phyloP scores from a whole-genome alignment of 2,797 vertebrate genomes.

The Erethizon dorsatum region DNA sequence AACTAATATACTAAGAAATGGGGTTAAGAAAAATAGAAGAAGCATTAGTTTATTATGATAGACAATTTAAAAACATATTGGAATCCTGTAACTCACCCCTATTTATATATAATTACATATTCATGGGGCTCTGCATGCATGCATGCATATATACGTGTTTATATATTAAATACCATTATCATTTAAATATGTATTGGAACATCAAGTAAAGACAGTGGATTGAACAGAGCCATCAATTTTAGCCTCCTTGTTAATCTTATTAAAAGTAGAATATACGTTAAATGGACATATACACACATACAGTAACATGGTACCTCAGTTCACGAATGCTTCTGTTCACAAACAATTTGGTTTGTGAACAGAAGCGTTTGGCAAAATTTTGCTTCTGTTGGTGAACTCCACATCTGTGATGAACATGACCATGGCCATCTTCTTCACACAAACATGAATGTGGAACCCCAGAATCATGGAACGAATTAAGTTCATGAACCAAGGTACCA shows the following conservation, averaged over 20 bases:
- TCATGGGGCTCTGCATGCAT: neutral
- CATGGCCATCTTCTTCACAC: neutral
- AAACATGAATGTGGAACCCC: neutral
- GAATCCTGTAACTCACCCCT: neutral
- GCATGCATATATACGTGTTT: neutral
- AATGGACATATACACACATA: neutral
- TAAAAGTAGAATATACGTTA: neutral
- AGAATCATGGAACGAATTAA: neutral
- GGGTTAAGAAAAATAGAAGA: neutral
- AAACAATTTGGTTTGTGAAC: neutral
- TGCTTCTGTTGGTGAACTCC: neutral
- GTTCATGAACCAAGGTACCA: neutral
- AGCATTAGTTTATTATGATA: neutral
- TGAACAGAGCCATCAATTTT: neutral
- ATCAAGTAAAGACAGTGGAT: neutral
- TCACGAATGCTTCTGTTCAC: neutral
- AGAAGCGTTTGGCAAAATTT: neutral
- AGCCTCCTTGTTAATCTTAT: neutral
- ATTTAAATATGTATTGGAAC: neutral
- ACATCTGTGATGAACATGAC: neutral
- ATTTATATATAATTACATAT: neutral
- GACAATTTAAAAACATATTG: neutral
- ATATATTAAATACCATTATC: neutral
- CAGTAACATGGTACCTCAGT: neutral
- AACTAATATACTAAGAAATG: neutral